phyloP scores from a whole-genome alignment of 1,140 invertebrate species.

The Pararge aegeria region DNA sequence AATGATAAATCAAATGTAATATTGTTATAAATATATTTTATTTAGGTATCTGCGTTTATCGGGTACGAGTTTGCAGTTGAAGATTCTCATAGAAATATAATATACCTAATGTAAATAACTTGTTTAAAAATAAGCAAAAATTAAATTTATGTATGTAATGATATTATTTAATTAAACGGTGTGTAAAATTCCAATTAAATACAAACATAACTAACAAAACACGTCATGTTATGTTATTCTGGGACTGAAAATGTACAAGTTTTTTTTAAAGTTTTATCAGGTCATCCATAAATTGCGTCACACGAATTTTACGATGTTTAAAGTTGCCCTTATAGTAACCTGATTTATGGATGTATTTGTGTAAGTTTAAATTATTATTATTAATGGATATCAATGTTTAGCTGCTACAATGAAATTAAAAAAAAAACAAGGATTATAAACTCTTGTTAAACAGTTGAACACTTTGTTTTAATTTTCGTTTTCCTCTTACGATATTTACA shows the following conservation, averaged over 20 bases:
- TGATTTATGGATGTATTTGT: background rate
- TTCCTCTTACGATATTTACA: background rate
- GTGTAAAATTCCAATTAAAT: too few relatives aligned
- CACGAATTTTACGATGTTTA: too few relatives aligned
- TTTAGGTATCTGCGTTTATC: background rate
- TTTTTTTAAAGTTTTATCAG: too few relatives aligned
- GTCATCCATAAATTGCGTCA: too few relatives aligned
- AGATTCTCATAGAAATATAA: conserved; percentile 4
- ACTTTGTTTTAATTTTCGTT: conserved; percentile 2
- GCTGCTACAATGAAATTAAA: background rate
- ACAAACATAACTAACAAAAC: too few relatives aligned
- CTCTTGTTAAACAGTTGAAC: background rate
- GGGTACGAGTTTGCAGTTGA: background rate
- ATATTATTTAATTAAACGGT: background rate
- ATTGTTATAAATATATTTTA: background rate
- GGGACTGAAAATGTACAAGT: conserved; percentile 1
- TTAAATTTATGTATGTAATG: background rate
- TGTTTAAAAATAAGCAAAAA: background rate
- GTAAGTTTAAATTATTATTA: conserved; percentile 1
- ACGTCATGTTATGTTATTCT: background rate
- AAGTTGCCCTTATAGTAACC: too few relatives aligned
- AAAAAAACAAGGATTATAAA: background rate
- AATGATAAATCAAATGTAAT: background rate
- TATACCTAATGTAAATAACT: background rate
- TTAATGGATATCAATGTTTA: too few relatives aligned